Base-by-base conservation (phyloP, 1,140 invertebrate species). In the Homarus americanus region DNA sequence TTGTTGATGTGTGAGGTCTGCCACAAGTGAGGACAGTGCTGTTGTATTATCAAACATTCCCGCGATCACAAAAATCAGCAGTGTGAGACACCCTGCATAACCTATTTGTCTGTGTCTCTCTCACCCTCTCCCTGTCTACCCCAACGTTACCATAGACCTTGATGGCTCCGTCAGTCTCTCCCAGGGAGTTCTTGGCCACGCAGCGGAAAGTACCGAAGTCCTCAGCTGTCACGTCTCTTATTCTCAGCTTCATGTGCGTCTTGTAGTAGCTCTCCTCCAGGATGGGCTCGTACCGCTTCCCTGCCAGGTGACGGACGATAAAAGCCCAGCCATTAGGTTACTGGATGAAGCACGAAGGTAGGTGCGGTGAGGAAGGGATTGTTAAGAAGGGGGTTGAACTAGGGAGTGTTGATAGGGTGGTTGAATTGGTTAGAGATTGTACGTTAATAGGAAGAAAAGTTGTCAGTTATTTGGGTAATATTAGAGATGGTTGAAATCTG, bases 151-250 rank as follows among this genome's bases (percentile, higher is more conserved):
- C 96, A 94, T 98, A 98, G 87, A 99, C 95, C 94, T 97, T 97
- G 94, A 99, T 98, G 80, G 96, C 96, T 91, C 98, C 97, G 94
- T 98, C 97, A 58, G 98, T 98, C 93, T 97, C 97, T 80, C 98
- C 98, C 9, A 99, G 95, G 5, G 97, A 97, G 95, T 99, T 99
- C 94, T 98, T 98, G 76, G 98, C 98, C 93, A 98, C 96, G 63
- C 93, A 93, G 94, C 97, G 97, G 94, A 98, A 98, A 4, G 96
- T 96, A 28, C 97, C 97, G 93, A 96, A 98, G 94, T 99, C 98
- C 38, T 96, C 95, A 89, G 95, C 95, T 75, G 97, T 96, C 73
- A 99, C 95, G 93, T 96, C 96, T 44, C 96, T 95, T 87, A 99
- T 97, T 58, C 96, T 97, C 88, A 99, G 95, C 75, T 96, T 95